These are phyloP conservation scores for Ploceus nigricollis DNA, from an alignment of 2,113 vertebrate genomes.

Conservation along the genomic window DNA sequence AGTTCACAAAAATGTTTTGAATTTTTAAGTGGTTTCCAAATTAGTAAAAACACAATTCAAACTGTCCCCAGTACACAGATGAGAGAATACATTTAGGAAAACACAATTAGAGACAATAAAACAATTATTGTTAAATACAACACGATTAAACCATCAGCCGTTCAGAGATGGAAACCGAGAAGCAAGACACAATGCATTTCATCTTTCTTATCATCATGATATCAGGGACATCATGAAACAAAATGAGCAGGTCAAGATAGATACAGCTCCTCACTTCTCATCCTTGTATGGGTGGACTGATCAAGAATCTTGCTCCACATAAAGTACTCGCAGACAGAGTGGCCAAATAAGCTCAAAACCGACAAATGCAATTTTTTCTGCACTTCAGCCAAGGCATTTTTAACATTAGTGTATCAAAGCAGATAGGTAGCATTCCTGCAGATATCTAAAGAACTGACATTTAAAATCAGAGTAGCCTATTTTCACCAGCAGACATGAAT, in stretches of 20 bases:
- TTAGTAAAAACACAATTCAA: background rate
- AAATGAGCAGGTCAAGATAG: background rate
- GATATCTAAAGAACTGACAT: background rate
- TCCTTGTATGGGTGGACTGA: background rate
- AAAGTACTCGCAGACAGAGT: background rate
- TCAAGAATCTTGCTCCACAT: background rate
- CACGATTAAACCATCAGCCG: background rate
- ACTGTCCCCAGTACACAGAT: background rate
- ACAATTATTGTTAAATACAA: background rate
- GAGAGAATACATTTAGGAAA: background rate
- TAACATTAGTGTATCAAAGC: background rate
- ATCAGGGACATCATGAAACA: background rate
- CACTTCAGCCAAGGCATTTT: background rate
- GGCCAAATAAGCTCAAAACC: background rate
- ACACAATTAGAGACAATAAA: background rate
- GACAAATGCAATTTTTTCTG: background rate
- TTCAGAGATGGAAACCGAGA: background rate
- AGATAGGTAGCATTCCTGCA: background rate
- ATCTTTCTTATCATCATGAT: background rate
- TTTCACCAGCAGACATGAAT: background rate
- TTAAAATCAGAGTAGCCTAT: background rate
- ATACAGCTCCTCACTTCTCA: background rate
- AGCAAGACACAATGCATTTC: background rate
- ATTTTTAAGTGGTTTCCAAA: background rate
- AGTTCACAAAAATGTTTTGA: slow-evolving; percentile 26